Base-by-base conservation (phyloP, 2,113 vertebrate genomes). In the Pomatorhinus ruficollis region DNA sequence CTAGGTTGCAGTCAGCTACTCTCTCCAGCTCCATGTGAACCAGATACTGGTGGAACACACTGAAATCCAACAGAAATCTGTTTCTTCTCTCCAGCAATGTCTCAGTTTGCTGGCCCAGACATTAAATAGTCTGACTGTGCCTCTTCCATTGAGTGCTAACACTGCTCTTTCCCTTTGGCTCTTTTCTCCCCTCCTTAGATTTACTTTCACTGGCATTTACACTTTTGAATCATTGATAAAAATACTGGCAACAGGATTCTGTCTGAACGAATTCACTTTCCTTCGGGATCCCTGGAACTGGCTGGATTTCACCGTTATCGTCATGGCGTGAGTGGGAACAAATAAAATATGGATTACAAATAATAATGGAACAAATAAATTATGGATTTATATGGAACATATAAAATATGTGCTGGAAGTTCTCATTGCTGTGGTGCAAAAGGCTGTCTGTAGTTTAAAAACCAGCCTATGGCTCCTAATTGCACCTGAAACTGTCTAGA, bases 281-380 rank as follows among this genome's bases (percentile, higher is more conserved):
- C 96, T 99, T 47, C 97, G 99, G 91, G 99, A 99, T 93, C 99
- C 99, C 16, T 99, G 99, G 99, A 99, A 99, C 97, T 99, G 99
- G 99, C 65, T 99, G 98, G 99, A 99, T 97, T 99, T 99, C 96
- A 98, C 95, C 0, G 99, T 99, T 82, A 99, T 99, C 4, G 17
- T 98, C 85, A 98, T 99, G 99, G 99, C 99, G 99, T 99, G 92
- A 99, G 99, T 99, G 93, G 49, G 52, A 53, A 19, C 7, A 1
- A 4, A 47, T 10, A 3, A 66, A 89, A 66, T 42, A 81, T 6
- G 19, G 54, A 61, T 78, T 44, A 16, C 15, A 49, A 25, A 49
- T 25, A 50, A 50, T 50, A 50, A 50, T 25, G 45, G 52, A 50
- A 17, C 6, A 1, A 5, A 47, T 10, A 3, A 66, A 89, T 66